Percentiles rank a stretch among this genome's conserved stretches.
Evolutionary conservation across 1,140 invertebrate genomes (phyloP).

Genomic region (Anastatus disparis): DNA sequence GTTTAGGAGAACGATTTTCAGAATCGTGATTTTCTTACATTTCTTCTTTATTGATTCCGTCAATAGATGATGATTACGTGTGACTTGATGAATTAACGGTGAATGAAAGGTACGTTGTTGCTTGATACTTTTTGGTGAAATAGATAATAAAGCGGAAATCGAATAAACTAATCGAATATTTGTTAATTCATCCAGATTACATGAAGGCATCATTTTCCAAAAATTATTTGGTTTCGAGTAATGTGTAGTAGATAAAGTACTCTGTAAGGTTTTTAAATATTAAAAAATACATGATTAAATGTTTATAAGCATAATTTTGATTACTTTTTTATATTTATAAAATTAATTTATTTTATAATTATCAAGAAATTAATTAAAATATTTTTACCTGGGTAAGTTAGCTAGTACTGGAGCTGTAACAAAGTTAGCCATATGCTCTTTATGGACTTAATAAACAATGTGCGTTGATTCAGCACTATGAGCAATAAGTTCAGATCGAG

Average conservation of each 20-base stretch:
- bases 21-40: conserved; percentile 46
- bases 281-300: too few species aligned
- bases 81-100: conserved; percentile 40
- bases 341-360: conserved; percentile 6
- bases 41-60: conserved; percentile 43
- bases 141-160: conserved; percentile 48
- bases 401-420: conserved; percentile 89
- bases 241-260: conserved; percentile 43
- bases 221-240: conserved; percentile 35
- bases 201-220: conserved; percentile 52
- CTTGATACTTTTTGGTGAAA: conserved; percentile 52
- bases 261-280: conserved; percentile 48
- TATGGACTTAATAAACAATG: conserved; percentile 84
- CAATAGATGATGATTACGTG: conserved; percentile 29
- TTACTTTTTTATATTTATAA: neutral
- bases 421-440: conserved; percentile 90
- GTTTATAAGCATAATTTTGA: too few species aligned
- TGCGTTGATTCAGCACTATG: conserved; percentile 83
- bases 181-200: conserved; percentile 50
- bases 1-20: conserved; percentile 44
- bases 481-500: conserved; percentile 82
- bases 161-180: conserved; percentile 50
- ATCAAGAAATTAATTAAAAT: neutral
- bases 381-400: conserved; percentile 83
- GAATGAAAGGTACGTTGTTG: conserved; percentile 42